These are phyloP conservation scores for Amiota mariae DNA, from an alignment of 2,888 invertebrate genomes.

Conservation along the genomic window DNA sequence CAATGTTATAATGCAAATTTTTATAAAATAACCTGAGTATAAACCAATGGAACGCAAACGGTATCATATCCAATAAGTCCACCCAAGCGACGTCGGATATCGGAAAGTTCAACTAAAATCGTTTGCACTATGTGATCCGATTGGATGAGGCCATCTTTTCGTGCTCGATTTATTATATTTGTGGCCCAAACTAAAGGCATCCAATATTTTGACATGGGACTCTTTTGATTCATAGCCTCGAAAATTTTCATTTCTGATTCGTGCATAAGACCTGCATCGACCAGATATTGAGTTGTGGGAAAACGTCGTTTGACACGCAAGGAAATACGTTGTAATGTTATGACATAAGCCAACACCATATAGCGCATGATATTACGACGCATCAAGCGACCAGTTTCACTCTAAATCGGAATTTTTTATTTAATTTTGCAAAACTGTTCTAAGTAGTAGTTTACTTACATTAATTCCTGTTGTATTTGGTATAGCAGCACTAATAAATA, in stretches of 20 bases:
- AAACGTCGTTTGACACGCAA: slow-evolving; percentile 90
- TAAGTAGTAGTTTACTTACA: slow-evolving; percentile 48
- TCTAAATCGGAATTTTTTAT: slow-evolving; percentile 75
- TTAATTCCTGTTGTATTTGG: slow-evolving; percentile 79
- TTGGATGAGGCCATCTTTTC: slow-evolving; percentile 87
- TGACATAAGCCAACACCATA: slow-evolving; percentile 90
- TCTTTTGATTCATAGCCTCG: slow-evolving; percentile 90
- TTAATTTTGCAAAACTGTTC: no score
- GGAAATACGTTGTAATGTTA: slow-evolving; percentile 90
- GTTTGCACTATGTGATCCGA: slow-evolving; percentile 96
- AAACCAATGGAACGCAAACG: slow-evolving; percentile 92
- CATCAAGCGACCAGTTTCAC: slow-evolving; percentile 91
- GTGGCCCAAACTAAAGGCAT: slow-evolving; percentile 95
- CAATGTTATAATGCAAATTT: background rate
- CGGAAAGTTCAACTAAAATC: slow-evolving; percentile 89
- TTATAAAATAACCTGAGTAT: slow-evolving; percentile 83
- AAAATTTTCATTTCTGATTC: slow-evolving; percentile 93
- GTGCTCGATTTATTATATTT: slow-evolving; percentile 89
- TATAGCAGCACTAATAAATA: slow-evolving; percentile 93
- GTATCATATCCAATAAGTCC: slow-evolving; percentile 92
- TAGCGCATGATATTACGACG: slow-evolving; percentile 92
- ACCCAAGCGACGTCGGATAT: slow-evolving; percentile 87
- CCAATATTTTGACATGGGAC: slow-evolving; percentile 94
- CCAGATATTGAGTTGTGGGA: slow-evolving; percentile 91
- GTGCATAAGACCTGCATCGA: slow-evolving; percentile 92